Base-by-base conservation (phyloP, 1,140 invertebrate genomes). In the Drosophila truncata region DNA sequence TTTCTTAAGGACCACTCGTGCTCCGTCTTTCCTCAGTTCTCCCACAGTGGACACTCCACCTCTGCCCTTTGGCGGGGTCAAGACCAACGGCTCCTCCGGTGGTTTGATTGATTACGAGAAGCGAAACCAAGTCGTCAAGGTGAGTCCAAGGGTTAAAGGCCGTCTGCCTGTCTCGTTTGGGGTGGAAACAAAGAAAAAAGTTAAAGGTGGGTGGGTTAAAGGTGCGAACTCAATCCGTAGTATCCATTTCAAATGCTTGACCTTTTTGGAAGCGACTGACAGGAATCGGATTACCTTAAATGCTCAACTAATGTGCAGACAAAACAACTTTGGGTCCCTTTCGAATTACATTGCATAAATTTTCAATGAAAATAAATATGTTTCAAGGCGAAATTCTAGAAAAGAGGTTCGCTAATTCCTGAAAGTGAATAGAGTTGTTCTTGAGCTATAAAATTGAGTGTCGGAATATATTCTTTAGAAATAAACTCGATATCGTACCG, bases 31-130 rank as follows among this genome's bases (percentile, higher is more conserved):
- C 5, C 13, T 27, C 33, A n/a, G 14, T 18, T 16, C 46, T 7
- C 16, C 39, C 4, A 20, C 31, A 14, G 5, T 25, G 20, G 20
- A 14, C 3, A 20, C 60, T 2, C 42, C 50, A 29, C 35, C 66
- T n/a, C 33, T 88, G 72, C 84, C 84, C 52, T 52, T 84, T 23
- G 65, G 65, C 20, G 63, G 50, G 49, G 70, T 49, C 49, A 78
- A 49, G 58, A 23, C 55, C 47, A 76, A 75, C 16, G 33, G 18
- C 29, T 29, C n/a, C 35, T 31, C 67, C 54, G 31, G 41, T 20
- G 54, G 55, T 35, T 78, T 82, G 82, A 92, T 92, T 91, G 91
- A 92, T 85, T 80, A 91, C 74, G 73, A 76, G 49, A 92, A 92
- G 55, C 82, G 91, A 54, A 59, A 71, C 60, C 77, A 78, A 64